phyloP scores from a whole-genome alignment of 2,797 vertebrate genomes.

The Chromis chromis region DNA sequence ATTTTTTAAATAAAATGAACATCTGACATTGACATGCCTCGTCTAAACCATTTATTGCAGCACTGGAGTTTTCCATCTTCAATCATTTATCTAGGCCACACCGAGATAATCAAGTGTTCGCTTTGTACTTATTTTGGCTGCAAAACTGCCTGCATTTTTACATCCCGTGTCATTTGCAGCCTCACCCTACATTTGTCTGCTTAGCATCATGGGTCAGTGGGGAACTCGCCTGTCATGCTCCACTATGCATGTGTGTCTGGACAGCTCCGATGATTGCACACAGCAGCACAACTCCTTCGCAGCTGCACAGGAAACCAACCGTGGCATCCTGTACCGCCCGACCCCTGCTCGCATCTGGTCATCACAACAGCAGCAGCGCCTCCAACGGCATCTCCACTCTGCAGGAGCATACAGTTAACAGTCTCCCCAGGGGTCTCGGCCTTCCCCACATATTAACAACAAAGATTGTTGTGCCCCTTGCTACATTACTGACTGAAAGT shows the following conservation, averaged over 20 bases:
- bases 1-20: not conserved
- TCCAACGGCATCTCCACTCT: conserved; percentile 3
- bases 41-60: not conserved
- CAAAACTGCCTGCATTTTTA: not conserved
- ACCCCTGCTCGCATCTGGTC: conserved; percentile 36
- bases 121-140: conserved; percentile 6
- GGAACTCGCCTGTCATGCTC: conserved; percentile 44
- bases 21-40: not conserved
- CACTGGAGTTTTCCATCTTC: not conserved
- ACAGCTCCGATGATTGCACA: conserved; percentile 39
- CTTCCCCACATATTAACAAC: not conserved
- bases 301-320: conserved; percentile 75
- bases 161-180: conserved; percentile 10
- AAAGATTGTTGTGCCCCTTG: not conserved
- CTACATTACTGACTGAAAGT: not conserved
- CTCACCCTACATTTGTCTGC: not conserved
- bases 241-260: conserved; percentile 42
- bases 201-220: conserved; percentile 28
- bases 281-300: conserved; percentile 32
- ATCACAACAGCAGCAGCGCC: conserved; percentile 41
- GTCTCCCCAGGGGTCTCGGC: not conserved
- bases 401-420: not conserved
- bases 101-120: not conserved
- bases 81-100: not conserved
- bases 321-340: conserved; percentile 36